Evolutionary conservation across 37 sponge, comb jelly and placozoan genomes (phyloP).

Genomic region (Spongilla lacustris): DNA sequence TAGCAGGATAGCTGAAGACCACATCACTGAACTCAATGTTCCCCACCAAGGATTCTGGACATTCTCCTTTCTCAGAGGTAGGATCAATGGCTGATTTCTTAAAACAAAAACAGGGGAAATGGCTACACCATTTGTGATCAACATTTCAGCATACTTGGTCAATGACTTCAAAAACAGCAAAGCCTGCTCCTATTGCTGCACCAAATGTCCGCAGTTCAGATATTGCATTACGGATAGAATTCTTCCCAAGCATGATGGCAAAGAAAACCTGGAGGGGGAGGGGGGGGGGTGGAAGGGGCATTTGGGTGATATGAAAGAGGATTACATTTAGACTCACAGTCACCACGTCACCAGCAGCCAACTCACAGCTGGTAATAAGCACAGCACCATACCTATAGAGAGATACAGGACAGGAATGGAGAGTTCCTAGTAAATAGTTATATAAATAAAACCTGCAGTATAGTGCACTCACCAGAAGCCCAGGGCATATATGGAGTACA

Average conservation of each 20-base stretch:
- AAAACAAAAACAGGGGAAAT: neutral
- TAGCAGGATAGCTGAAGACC: conserved; percentile 84
- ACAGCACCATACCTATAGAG: conserved; percentile 76
- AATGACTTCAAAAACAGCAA: conserved; percentile 77
- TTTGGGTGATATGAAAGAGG: neutral
- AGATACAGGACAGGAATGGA: too few relatives aligned
- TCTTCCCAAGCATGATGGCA: conserved; percentile 75
- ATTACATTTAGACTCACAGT: conserved; percentile 60
- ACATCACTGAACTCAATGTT: conserved; percentile 81
- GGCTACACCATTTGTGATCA: neutral
- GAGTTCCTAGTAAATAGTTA: too few relatives aligned
- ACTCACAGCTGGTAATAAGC: conserved; percentile 64
- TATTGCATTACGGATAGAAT: conserved; percentile 82
- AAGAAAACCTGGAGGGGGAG: conserved; percentile 89
- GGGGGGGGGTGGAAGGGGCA: too few relatives aligned
- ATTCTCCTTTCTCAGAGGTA: conserved; percentile 50
- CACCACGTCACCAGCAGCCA: conserved; percentile 58
- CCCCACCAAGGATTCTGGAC: conserved; percentile 60
- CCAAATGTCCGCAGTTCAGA: conserved; percentile 83
- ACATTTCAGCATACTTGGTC: conserved; percentile 71
- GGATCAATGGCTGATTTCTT: conserved; percentile 82
- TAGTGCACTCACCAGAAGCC: neutral
- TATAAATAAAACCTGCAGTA: too few relatives aligned
- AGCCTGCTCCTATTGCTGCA: conserved; percentile 74
- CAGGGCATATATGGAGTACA: neutral